Evolutionary conservation across 2,797 vertebrate species (phyloP), one percentile per base, ranked within the genome.

Genomic region (Sebastes taczanowskii): DNA sequence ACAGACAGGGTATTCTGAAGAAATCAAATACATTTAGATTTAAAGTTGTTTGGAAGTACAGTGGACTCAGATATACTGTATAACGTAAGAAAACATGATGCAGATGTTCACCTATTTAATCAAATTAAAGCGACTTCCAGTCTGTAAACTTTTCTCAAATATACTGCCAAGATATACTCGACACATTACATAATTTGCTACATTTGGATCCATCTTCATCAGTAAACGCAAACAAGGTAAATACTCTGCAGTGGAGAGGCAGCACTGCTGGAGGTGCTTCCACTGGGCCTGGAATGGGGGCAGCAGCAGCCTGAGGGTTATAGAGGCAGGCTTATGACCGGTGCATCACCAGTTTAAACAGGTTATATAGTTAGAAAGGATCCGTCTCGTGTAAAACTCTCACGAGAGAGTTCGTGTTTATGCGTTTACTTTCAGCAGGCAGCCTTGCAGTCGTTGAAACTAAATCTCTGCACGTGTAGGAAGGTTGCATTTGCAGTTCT

Each of bases 171-270:
- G 42, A 73, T 56, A 14, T 7, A 46, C 23, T 59, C 3, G 11
- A 60, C 16, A 25, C 6, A 13, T 34, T 14, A 42, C 10, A 70
- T 64, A 52, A 89, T 78, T 83, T 63, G 59, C 71, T 58, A 52
- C 49, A 68, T 82, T 82, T 72, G 80, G 62, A 60, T 72, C 72
- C 29, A 27, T 75, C 65, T 32, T n/a, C 59, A 49, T 59, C 74
- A 32, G 63, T 34, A 32, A 55, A 81, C 60, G 55, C 46, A 63
- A 20, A 60, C 23, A 46, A 14, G 13, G 29, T 1, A 23, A 70
- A 22, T 29, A 7, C 61, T 64, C 7, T 52, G 42, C 32, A 62
- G 52, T 10, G 27, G 30, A 76, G 42, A 23, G 3, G 49, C n/a
- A 38, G 46, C 29, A 32, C 32, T 59, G 49, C 2, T 10, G 3